These are phyloP conservation scores for Orthonevra nobilis DNA, from an alignment of 2,888 invertebrate genomes.

Conservation along the genomic window DNA sequence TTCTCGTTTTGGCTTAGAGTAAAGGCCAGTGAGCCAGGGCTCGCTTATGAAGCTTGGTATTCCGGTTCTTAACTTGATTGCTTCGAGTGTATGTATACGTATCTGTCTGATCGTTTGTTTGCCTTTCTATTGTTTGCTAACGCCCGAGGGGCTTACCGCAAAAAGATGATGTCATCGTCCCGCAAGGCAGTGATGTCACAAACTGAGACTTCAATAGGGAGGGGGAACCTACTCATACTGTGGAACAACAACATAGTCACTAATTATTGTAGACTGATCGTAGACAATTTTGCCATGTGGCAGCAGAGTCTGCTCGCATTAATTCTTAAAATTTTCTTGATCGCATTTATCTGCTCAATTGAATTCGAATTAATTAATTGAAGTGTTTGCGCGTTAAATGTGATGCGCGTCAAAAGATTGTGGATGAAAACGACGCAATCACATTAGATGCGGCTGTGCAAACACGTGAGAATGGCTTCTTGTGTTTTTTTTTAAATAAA, in stretches of 20 bases:
- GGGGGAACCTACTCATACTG: not conserved
- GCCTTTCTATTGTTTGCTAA: conserved; percentile 64
- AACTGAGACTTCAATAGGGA: conserved; percentile 4
- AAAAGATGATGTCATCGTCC: conserved; percentile 58
- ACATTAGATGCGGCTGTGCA: conserved; percentile 11
- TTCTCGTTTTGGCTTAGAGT: conserved; percentile 44
- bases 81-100: conserved; percentile 5
- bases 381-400: conserved; percentile 39
- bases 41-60: conserved; percentile 47
- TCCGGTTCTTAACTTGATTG: conserved; percentile 62
- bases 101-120: conserved; percentile 45
- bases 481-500: too few species aligned
- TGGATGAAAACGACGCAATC: not conserved
- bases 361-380: conserved; percentile 46
- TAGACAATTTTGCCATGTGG: conserved; percentile 34
- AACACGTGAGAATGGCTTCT: conserved; percentile 33
- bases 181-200: conserved; percentile 63
- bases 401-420: conserved; percentile 5
- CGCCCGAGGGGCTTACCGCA: not conserved
- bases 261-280: conserved; percentile 63
- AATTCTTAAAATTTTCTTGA: conserved; percentile 18
- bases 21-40: conserved; percentile 58
- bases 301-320: not conserved
- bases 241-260: conserved; percentile 40
- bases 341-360: conserved; percentile 35